phyloP scores from a whole-genome alignment of 2,888 invertebrate species.

The Lysandra bellargus region DNA sequence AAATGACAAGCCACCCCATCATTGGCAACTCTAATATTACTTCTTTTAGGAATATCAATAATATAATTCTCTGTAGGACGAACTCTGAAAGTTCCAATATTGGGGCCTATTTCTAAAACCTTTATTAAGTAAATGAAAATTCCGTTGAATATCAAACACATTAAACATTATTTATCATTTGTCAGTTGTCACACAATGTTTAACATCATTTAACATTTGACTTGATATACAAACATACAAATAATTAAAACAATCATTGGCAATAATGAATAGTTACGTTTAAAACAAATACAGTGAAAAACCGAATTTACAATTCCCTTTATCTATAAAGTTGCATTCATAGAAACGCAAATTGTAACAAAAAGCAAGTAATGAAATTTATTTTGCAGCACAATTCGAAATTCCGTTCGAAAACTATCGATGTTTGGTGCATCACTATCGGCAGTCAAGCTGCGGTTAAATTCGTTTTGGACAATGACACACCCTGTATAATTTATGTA shows the following conservation, averaged over 20 bases:
- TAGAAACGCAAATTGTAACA: conserved; percentile 5
- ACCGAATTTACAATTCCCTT: background rate
- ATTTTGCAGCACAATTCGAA: background rate
- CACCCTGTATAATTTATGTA: conserved; percentile 72
- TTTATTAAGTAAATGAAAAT: too few species aligned
- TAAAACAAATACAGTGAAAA: conserved; percentile 15
- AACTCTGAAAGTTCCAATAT: too few species aligned
- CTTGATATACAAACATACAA: background rate
- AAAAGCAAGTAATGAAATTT: conserved; percentile 19
- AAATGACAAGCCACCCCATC: too few species aligned
- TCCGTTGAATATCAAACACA: too few species aligned
- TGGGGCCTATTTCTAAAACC: too few species aligned
- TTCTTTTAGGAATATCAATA: too few species aligned
- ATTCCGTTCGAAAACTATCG: conserved; percentile 29
- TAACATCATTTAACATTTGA: too few species aligned
- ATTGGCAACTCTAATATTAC: too few species aligned
- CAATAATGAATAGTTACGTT: background rate
- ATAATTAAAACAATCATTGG: background rate
- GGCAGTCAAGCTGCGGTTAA: conserved; percentile 73
- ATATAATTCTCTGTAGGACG: too few species aligned
- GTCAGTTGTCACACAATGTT: too few species aligned
- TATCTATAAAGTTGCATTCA: background rate
- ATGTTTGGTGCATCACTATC: conserved; percentile 43
- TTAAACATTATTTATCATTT: too few species aligned
- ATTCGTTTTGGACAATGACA: conserved; percentile 67